Conservation (phyloP, 2,888 invertebrate species). For the Cantharis nigra region DNA sequence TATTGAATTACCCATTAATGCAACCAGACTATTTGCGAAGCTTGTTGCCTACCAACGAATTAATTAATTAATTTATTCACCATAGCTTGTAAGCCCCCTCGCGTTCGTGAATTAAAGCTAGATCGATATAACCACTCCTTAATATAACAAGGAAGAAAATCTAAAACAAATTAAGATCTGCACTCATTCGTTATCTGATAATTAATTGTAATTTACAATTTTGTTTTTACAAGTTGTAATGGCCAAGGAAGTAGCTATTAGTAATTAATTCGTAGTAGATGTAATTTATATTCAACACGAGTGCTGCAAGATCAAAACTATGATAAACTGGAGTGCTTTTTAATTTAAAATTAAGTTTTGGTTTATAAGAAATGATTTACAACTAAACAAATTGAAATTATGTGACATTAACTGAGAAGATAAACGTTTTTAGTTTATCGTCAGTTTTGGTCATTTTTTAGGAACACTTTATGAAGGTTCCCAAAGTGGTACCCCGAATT, state of each 20-base stretch:
- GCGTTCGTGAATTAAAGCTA: too few species aligned
- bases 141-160: background rate
- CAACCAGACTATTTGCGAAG: too few species aligned
- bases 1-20: too few species aligned
- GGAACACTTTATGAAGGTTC: background rate
- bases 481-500: background rate
- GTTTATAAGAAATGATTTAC: background rate
- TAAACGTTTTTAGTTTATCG: background rate
- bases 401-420: background rate
- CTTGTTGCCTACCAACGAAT: too few species aligned
- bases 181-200: background rate
- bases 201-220: background rate
- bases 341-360: background rate
- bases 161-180: background rate
- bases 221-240: background rate
- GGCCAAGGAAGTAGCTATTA: background rate
- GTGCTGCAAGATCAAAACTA: background rate
- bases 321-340: background rate
- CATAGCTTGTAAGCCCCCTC: too few species aligned
- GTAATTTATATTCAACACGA: background rate
- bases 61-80: too few species aligned
- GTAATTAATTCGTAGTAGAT: background rate
- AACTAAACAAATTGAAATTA: conserved; percentile 1
- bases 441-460: background rate
- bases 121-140: too few species aligned